Evolutionary conservation across 2,888 invertebrate species (phyloP).

Genomic region (Sarcophaga caerulescens): DNA sequence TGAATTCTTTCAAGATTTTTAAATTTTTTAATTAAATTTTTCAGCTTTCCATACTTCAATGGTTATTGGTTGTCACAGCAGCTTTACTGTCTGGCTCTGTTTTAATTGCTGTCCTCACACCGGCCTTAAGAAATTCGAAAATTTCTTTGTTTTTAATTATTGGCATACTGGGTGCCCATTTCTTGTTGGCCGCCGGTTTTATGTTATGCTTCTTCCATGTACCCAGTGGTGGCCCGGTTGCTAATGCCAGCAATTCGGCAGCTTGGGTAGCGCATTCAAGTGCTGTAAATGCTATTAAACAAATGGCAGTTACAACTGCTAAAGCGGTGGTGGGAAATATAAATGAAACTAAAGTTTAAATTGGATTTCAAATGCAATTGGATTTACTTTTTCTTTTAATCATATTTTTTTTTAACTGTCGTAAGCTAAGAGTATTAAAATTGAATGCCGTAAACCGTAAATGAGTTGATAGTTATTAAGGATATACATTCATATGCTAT

Average conservation of each 20-base stretch:
- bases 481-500: not conserved
- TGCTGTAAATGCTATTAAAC: conserved; percentile 41
- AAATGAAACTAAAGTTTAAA: conserved; percentile 58
- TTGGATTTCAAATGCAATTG: not conserved
- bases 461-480: not conserved
- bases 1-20: not conserved
- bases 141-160: conserved; percentile 85
- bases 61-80: conserved; percentile 91
- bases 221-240: conserved; percentile 75
- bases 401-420: not conserved
- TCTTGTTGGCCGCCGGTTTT: conserved; percentile 92
- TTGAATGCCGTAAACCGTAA: conserved; percentile 31
- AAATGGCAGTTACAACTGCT: conserved; percentile 51
- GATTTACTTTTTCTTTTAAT: not conserved
- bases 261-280: conserved; percentile 6
- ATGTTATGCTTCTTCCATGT: conserved; percentile 91
- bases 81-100: conserved; percentile 93
- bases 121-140: conserved; percentile 86
- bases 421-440: conserved; percentile 41
- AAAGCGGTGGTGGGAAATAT: conserved; percentile 57
- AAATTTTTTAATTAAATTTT: not conserved
- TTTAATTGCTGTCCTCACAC: conserved; percentile 90
- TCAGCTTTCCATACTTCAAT: conserved; percentile 88
- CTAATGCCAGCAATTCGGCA: not conserved
- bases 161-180: conserved; percentile 89